Base-by-base conservation (phyloP, 2,797 vertebrate genomes). In the Gambelia wislizenii region DNA sequence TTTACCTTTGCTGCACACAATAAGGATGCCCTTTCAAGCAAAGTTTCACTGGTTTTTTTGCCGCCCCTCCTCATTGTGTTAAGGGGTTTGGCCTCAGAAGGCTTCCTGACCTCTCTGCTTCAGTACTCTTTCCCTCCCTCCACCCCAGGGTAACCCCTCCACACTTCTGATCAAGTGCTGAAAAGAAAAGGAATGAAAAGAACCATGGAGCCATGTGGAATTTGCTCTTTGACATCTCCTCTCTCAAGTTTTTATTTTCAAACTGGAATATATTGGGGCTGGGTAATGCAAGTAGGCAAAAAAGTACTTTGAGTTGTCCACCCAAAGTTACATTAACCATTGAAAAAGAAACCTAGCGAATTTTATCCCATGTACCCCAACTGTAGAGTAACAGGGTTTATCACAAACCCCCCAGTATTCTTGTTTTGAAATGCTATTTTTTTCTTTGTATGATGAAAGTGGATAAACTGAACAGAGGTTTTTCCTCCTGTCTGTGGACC, bases 91-190 rank as follows among this genome's bases (percentile, higher is more conserved):
- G 88, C 94, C 94, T 94, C 94, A 94, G 93, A 95, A 90, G 92
- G 85, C 89, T 87, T 69, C 90, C 91, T 94, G 95, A 95, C 93
- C 94, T 94, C 93, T 90, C 89, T 93, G 93, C 93, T 75, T 94
- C 89, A 93, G 94, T 93, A 91, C 92, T 95, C 39, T 39, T 13
- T 3, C 5, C n/a, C 56, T 27, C 14, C 85, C n/a, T 1, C 1
- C 80, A 7, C 39, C 18, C 87, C 84, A 89, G 92, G 90, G 91
- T 93, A 90, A 93, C 93, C 92, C 93, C 88, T 86, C 89, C 95
- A 93, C 85, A 76, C 93, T 93, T 94, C 92, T 95, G 95, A 95
- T 96, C 94, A 96, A 94, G 94, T 91, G 91, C 89, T 95, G 94
- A 94, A 86, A 72, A 61, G 93, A 92, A 95, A 91, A 92, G 89